Percentiles rank a stretch among this genome's conserved stretches.
Conservation (phyloP, 2,888 invertebrate genomes). For the Plebejus argus region DNA sequence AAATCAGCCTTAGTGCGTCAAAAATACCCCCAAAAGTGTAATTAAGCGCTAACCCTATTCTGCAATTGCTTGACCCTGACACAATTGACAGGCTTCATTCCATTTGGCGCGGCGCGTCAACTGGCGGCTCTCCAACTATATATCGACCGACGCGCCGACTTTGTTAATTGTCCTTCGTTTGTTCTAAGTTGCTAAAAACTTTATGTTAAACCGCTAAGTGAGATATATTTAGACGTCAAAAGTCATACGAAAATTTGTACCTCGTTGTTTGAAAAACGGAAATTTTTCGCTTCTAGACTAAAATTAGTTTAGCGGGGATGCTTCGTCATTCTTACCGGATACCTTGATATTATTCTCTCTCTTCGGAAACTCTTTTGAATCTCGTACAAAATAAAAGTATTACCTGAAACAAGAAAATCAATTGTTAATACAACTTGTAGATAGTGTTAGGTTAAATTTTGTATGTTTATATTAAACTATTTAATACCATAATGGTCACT, state of each 20-base stretch:
- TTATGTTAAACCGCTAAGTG: not conserved
- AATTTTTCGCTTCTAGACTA: no score
- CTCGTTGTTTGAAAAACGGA: no score
- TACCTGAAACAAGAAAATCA: slow-evolving; percentile 3
- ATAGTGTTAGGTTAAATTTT: no score
- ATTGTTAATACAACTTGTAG: not conserved
- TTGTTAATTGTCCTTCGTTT: not conserved
- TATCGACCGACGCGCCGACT: slow-evolving; percentile 51
- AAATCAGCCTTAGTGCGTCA: not conserved
- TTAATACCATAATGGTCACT: no score
- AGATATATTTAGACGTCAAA: no score
- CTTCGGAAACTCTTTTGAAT: not conserved
- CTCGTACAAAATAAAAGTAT: not conserved
- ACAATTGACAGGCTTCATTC: slow-evolving; percentile 40
- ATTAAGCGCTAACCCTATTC: slow-evolving; percentile 34
- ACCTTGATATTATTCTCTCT: not conserved
- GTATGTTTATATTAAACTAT: no score
- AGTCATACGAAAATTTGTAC: no score
- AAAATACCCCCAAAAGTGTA: slow-evolving; percentile 24
- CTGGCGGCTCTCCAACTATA: slow-evolving; percentile 55
- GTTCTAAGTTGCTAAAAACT: not conserved
- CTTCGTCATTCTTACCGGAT: not conserved
- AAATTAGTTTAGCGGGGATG: not conserved
- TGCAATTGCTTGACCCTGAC: slow-evolving; percentile 40
- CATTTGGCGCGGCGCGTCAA: slow-evolving; percentile 36